Base-by-base conservation (phyloP, 2,797 vertebrate species). In the Lutjanus campechanus region DNA sequence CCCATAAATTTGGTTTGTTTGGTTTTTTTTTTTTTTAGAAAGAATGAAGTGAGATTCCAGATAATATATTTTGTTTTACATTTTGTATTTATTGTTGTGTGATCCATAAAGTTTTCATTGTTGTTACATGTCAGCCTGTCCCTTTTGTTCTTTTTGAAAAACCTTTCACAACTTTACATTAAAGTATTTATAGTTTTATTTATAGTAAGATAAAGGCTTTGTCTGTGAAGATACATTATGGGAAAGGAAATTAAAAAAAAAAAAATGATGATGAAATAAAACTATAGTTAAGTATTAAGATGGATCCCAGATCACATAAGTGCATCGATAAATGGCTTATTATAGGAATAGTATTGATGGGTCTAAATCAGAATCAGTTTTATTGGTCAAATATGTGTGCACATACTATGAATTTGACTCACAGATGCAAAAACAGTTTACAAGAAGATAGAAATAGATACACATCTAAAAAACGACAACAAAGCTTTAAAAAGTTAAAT, bases 61-160 rank as follows among this genome's bases (percentile, higher is more conserved):
- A 61, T 62, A 4, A 51, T 64, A 25, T 46, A 69, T 84, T 73
- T 68, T 71, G 11, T 69, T 72, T 43, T 58, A 43, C 5, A 68
- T 63, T 49, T 69, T 85, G 49, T 87, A 81, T 85, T 79, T 91
- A 85, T 89, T 90, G 3, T 62, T 79, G 4, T 59, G 5, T 59
- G 3, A 69, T 41, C 2, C 54, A 85, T 90, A 90, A 88, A 88
- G 25, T 19, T 46, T 71, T 72, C 1, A 63, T 36, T 16, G 0
- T 70, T 11, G 50, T 55, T 54, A 43, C 22, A 22, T 67, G 16
- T 46, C 0, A 5, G 0, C 53, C 40, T 79, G 49, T 49, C 11
- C 47, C 16, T 2, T 76, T 69, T 66, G 7, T 66, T 71, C 5
- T 43, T 40, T 54, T 40, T 41, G 12, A 44, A 40, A 20, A 44